phyloP scores from a whole-genome alignment of 2,888 invertebrate species.

The Rhogogaster chlorosoma region DNA sequence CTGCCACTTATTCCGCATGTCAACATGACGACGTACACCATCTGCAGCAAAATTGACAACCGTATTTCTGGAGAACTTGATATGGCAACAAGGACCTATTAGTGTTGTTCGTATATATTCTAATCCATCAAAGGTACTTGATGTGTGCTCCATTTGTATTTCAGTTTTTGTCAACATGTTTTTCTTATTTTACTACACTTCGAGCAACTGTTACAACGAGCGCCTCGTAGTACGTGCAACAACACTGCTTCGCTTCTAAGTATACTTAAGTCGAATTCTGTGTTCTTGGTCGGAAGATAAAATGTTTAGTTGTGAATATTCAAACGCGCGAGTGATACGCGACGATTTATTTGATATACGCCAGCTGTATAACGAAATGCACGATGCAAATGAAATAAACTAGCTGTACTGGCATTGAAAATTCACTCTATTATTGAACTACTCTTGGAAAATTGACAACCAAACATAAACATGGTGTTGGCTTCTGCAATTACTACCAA shows the following conservation, averaged over 20 bases:
- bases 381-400: not conserved
- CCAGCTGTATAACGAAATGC: not conserved
- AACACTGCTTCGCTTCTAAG: not conserved
- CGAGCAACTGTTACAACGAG: conserved; percentile 28
- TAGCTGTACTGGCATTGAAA: not conserved
- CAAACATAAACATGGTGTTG: too few relatives aligned
- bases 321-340: not conserved
- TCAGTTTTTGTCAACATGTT: conserved; percentile 32
- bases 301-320: not conserved
- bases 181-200: conserved; percentile 33
- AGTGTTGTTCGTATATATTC: not conserved
- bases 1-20: not conserved
- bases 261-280: not conserved
- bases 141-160: not conserved
- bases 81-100: not conserved
- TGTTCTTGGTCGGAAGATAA: not conserved
- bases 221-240: not conserved
- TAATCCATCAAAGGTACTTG: not conserved
- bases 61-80: not conserved
- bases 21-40: not conserved
- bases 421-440: not conserved
- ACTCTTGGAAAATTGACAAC: not conserved
- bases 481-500: too few relatives aligned
- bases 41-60: not conserved
- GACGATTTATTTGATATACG: not conserved